These are phyloP conservation scores for Eupithecia subfuscata DNA, from an alignment of 2,888 invertebrate genomes.

Conservation along the genomic window DNA sequence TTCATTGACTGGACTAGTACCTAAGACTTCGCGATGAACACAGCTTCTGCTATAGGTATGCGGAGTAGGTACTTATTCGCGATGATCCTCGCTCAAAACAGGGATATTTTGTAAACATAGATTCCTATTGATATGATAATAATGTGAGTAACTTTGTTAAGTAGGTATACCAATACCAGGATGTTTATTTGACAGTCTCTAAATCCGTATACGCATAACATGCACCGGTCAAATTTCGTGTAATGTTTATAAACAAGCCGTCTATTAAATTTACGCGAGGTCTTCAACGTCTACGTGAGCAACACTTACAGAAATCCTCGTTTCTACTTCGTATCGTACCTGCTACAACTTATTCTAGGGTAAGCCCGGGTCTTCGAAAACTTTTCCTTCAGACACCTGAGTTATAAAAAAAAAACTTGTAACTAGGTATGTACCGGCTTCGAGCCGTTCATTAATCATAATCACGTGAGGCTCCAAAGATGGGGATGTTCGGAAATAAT, in stretches of 20 bases:
- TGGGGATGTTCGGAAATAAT: too few species aligned
- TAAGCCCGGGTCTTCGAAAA: too few species aligned
- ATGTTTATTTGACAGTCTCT: not conserved
- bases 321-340: not conserved
- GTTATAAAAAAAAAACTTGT: too few species aligned
- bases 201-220: not conserved
- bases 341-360: not conserved
- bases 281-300: not conserved
- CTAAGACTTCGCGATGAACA: conserved; percentile 70
- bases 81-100: conserved; percentile 70
- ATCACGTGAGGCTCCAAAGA: too few species aligned
- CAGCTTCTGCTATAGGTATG: conserved; percentile 49
- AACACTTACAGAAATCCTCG: not conserved
- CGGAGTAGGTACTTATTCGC: too few species aligned
- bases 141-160: not conserved
- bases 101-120: conserved; percentile 9
- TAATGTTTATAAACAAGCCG: not conserved
- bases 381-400: too few species aligned
- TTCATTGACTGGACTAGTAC: too few species aligned
- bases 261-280: not conserved
- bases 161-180: not conserved
- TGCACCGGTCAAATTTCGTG: not conserved
- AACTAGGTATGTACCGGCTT: not conserved
- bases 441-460: too few species aligned
- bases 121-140: not conserved